Evolutionary conservation across 2,888 invertebrate genomes (phyloP).

Genomic region (Calameuta filiformis): DNA sequence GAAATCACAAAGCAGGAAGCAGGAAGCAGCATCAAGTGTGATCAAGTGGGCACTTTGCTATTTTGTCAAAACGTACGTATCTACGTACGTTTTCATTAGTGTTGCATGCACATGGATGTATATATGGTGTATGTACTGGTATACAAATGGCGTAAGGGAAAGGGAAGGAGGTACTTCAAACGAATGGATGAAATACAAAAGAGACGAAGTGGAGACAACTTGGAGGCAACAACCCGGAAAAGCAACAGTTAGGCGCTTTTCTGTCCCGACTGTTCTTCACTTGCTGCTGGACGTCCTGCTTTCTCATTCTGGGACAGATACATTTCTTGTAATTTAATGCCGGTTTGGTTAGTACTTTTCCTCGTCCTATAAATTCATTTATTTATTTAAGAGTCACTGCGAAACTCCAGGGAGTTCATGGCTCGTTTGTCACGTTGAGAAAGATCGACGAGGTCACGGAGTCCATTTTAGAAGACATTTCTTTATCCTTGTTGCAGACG

Average conservation of each 20-base stretch:
- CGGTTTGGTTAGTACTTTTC: neutral
- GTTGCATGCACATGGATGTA: neutral
- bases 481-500: neutral
- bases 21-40: neutral
- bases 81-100: neutral
- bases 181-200: neutral
- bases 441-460: neutral
- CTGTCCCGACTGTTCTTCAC: neutral
- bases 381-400: conserved; percentile 12
- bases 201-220: neutral
- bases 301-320: neutral
- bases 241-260: conserved; percentile 6
- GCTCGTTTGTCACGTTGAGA: conserved; percentile 8
- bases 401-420: neutral
- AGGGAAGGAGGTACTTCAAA: neutral
- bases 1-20: neutral
- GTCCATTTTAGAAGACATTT: neutral
- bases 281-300: neutral
- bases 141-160: neutral
- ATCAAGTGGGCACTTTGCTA: neutral
- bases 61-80: neutral
- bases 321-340: conserved; percentile 10
- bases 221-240: neutral
- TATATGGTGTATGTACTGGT: neutral
- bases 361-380: conserved; percentile 14